Evolutionary conservation across 2,797 vertebrate species (phyloP).

Genomic region (Sylvilagus floridanus): DNA sequence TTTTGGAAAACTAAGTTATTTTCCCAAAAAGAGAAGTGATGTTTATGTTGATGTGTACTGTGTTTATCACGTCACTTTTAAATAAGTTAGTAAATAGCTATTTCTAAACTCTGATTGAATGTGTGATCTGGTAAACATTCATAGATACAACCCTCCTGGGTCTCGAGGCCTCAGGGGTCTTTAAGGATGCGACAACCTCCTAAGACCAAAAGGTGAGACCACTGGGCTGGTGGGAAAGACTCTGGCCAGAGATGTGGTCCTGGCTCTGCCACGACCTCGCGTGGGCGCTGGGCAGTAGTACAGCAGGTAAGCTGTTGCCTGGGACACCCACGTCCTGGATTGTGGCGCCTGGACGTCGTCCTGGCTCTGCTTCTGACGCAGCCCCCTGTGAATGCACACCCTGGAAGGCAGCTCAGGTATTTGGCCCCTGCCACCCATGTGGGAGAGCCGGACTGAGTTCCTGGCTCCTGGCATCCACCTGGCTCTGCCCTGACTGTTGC

Average conservation of each 20-base stretch:
- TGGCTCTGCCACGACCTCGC: fast-evolving
- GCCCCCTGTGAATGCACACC: too few species aligned
- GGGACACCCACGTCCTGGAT: too few species aligned
- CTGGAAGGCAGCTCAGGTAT: too few species aligned
- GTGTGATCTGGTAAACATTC: background rate
- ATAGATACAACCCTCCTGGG: background rate
- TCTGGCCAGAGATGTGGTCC: too few species aligned
- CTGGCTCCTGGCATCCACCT: too few species aligned
- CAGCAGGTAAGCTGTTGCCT: too few species aligned
- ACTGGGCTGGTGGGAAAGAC: background rate
- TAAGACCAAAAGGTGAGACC: background rate
- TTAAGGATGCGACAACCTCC: background rate
- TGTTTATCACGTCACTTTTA: background rate
- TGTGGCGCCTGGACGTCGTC: too few species aligned
- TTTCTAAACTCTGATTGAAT: background rate
- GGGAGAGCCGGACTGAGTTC: too few species aligned
- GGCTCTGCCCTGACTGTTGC: too few species aligned
- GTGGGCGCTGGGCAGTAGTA: fast-evolving
- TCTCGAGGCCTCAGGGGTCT: background rate
- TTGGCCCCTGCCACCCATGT: too few species aligned
- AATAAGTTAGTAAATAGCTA: background rate
- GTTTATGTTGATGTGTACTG: background rate
- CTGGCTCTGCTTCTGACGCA: too few species aligned
- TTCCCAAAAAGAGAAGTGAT: background rate
- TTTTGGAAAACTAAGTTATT: conserved; percentile 8